Base-by-base conservation (phyloP, 2,113 vertebrate genomes). In the Strix aluco region DNA sequence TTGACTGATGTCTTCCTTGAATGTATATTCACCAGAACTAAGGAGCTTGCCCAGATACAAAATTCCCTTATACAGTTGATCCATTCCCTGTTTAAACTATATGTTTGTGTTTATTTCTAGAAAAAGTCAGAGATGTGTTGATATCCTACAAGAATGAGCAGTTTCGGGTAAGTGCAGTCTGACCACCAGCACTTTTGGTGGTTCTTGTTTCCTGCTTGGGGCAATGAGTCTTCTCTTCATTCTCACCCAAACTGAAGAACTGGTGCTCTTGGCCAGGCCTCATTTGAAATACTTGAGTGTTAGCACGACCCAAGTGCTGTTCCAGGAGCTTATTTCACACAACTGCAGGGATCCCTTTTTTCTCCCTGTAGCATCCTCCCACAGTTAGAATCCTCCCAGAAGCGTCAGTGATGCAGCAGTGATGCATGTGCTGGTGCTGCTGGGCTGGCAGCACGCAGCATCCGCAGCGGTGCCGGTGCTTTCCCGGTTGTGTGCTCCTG, bases 121-220 rank as follows among this genome's bases (percentile, higher is more conserved):
- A 99, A 92, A 98, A 97, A 90, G 97, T 98, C 44, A 97, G 98
- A 82, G 98, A 99, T 52, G 96, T 99, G 46, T 96, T 99, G 92
- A 97, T 98, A 10, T 98, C 98, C 14, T 99, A 98, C 75, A 99
- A 99, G 95, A 98, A 98, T 40, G 99, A 99, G 71, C 99, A 99
- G 74, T 98, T 98, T 94, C 98, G 98, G 98, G 99, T 99, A 98
- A 97, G 95, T 92, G 67, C 36, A 30, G 16, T 52, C 40, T 86
- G 26, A 27, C 42, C 13, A 55, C 67, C 23, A 51, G 15, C 30
- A 9, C 9, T 85, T 85, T 1, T 0, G 0, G 5, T 91, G 70
- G 52, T 83, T 92, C 55, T 58, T 7, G 6, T 71, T 62, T 81
- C 61, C 65, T 81, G 23, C 65, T 51, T 62, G 21, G 22, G 40